Base-by-base conservation (phyloP, 2,113 vertebrate genomes). In the Aphyosemion australe region DNA sequence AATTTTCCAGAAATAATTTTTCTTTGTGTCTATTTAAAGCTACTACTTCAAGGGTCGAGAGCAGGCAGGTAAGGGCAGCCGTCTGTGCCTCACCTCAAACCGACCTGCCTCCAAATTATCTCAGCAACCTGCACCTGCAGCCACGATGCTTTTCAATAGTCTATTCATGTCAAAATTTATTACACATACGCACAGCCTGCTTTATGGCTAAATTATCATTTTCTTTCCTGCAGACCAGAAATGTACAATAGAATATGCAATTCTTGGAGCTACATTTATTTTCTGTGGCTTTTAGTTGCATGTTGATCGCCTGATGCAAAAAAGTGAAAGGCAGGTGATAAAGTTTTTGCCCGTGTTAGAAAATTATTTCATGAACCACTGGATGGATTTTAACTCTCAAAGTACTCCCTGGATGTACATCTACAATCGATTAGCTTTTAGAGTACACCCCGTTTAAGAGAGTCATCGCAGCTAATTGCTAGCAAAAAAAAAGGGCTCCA, bases 51-150 rank as follows among this genome's bases (percentile, higher is more conserved):
- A 73, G 66, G 67, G 63, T 69, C 9, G 46, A 60, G 66, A 46
- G 64, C 52, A 68, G 78, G 74, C 63, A 83, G 85, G 85, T 84
- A 78, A 84, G 26, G 82, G 74, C 71, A 66, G 81, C 80, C 67
- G 82, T 75, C 60, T 71, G 66, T 71, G 52, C 72, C 74, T 75
- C 78, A 78, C 76, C 76, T 63, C 14, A 46, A 50, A 58, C 69
- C 82, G 85, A 80, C 82, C 64, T 56, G 39, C 47, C 58, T 87
- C 84, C 87, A 86, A 80, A 83, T 84, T 72, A 78, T 84, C 70
- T 78, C 79, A 32, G 55, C 51, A 82, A 76, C 69, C 57, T 72
- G 84, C 89, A 89, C 86, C 87, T 90, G 84, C 81, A 86, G 76
- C 72, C 72, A 84, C 89, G 87, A 86, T 86, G 84, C 81, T 72